Evolutionary conservation across 1,140 invertebrate species (phyloP).

Genomic region (Caenorhabditis tropicalis): DNA sequence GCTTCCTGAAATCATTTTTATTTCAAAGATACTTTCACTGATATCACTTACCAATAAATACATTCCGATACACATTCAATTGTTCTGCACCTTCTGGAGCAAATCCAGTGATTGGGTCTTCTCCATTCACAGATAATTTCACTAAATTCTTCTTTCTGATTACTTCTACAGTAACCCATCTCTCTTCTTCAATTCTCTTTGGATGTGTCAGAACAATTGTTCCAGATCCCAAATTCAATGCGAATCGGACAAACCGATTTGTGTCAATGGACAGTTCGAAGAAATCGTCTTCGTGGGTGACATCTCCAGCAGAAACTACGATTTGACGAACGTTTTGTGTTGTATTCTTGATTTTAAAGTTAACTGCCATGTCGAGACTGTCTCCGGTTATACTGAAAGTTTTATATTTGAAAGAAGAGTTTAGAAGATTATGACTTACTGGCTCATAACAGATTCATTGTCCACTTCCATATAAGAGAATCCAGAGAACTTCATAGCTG

Average conservation of each 20-base stretch:
- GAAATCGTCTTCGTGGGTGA: conserved; percentile 40
- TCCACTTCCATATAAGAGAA: conserved; percentile 41
- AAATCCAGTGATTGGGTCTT: conserved; percentile 20
- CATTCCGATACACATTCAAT: conserved; percentile 34
- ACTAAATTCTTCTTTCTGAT: conserved; percentile 13
- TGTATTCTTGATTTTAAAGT: conserved; percentile 26
- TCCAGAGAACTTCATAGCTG: conserved; percentile 40
- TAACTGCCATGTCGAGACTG: conserved; percentile 9
- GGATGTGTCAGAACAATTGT: conserved; percentile 26
- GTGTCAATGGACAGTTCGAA: conserved; percentile 24
- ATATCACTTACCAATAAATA: conserved; percentile 16
- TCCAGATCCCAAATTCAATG: conserved; percentile 46
- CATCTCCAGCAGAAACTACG: conserved; percentile 24
- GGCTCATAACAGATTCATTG: conserved; percentile 32
- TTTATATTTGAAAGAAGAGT: not conserved
- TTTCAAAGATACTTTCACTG: not conserved
- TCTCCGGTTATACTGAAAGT: conserved; percentile 45
- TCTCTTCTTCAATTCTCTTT: conserved; percentile 4
- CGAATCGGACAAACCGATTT: not conserved
- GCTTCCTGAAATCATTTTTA: not conserved
- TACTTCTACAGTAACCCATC: conserved; percentile 40
- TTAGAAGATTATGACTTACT: not conserved
- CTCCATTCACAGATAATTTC: conserved; percentile 23
- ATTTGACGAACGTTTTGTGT: not conserved
- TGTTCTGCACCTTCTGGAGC: conserved; percentile 38